Base-by-base conservation (phyloP, 1,140 invertebrate species). In the Chironomus striatipennis region DNA sequence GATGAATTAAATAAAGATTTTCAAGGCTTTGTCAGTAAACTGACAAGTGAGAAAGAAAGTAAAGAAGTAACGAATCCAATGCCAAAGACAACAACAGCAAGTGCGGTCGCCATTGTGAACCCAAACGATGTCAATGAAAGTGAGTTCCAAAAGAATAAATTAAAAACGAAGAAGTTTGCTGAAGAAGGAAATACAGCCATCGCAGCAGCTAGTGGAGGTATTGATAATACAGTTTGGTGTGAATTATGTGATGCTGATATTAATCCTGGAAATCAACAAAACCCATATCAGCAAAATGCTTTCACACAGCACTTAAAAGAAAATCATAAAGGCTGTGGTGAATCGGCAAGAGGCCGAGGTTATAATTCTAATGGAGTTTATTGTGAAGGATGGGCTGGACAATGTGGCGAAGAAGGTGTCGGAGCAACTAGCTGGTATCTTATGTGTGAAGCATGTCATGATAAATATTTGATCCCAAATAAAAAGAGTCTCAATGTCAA, bases 301-400 rank as follows among this genome's bases (percentile, higher is more conserved):
- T 76, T 98, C 0, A 96, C 93, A 0, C 93, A 94, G 77, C 96
- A 98, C 81, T 96, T 98, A 94, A 86, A 91, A 72, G 88, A 90
- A 77, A 83, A 88, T 64, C 96, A 98, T 85, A 91, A 92, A 3
- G 96, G 96, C 0, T 98, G 96, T 82, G 93, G 94, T 0, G 88
- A 88, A 78, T 88, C 92, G 76, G 90, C 94, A n/a, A 89, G 79
- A 10, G 91, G 93, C 2, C 93, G 94, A 81, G 94, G 94, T 1
- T 96, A 96, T 81, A 95, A 95, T 79, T 91, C 89, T 75, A 88
- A 88, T 47, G 93, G 94, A 9, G 91, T 89, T 79, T 95, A 91
- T 80, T 94, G 92, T 80, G 88, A 90, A 12, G 93, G 93, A 1
- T 94, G 93, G 92, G 90, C 92, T 0, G 93, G 93, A 15, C 92